Percentiles rank a stretch among this genome's conserved stretches.
These are phyloP conservation scores for Xenotilapia longispinis DNA, from an alignment of 2,113 vertebrate species.

Conservation along the genomic window DNA sequence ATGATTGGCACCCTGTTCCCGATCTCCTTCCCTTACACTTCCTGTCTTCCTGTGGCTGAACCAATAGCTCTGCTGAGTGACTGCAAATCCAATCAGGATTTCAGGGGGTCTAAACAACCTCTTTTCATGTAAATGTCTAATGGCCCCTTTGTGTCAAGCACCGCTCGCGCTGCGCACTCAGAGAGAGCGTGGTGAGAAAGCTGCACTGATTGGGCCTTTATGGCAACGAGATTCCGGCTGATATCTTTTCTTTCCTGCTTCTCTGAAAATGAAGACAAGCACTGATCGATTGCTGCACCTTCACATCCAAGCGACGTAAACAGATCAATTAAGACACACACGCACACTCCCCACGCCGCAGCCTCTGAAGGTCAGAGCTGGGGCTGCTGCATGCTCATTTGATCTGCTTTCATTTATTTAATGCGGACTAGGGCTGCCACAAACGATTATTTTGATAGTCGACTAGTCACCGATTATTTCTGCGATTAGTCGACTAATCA, in stretches of 20 bases:
- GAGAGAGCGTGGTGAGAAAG: neutral
- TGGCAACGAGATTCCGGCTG: neutral
- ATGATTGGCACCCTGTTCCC: slow-evolving; percentile 34
- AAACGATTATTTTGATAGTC: too few species aligned
- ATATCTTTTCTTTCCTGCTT: neutral
- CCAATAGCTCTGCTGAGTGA: neutral
- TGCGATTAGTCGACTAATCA: too few species aligned
- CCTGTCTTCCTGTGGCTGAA: slow-evolving; percentile 27
- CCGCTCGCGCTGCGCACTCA: neutral
- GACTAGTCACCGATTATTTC: too few species aligned
- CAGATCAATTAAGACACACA: slow-evolving; percentile 43
- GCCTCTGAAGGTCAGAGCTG: slow-evolving; percentile 46
- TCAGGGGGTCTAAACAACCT: neutral
- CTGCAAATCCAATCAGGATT: slow-evolving; percentile 13
- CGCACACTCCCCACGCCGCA: neutral
- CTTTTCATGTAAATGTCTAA: neutral
- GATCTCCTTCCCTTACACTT: slow-evolving; percentile 8
- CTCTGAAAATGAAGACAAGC: neutral
- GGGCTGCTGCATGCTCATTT: neutral
- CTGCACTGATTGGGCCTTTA: neutral
- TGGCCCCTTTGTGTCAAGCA: neutral
- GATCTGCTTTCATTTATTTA: neutral
- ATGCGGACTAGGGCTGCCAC: neutral
- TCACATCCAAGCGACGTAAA: slow-evolving; percentile 19
- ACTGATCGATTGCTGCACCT: neutral